phyloP scores from a whole-genome alignment of 1,140 invertebrate genomes.

The Pogonus chalceus region DNA sequence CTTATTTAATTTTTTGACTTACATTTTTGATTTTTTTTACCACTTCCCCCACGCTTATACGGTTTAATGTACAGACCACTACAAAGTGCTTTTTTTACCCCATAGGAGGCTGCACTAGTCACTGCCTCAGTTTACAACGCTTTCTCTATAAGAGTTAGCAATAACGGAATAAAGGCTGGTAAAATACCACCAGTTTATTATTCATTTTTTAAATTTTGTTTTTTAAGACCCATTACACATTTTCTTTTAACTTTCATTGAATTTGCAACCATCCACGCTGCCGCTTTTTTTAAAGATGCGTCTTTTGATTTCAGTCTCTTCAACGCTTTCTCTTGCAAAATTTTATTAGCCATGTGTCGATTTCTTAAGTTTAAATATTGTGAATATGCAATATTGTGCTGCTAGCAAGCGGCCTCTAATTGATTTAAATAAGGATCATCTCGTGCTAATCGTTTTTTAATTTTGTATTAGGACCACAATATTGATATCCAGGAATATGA shows the following conservation, averaged over 20 bases:
- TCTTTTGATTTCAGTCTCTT: constrained; percentile 30
- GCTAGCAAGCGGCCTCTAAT: constrained; percentile 36
- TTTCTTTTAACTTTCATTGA: constrained; percentile 30
- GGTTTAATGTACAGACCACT: neutral
- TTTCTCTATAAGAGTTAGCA: neutral
- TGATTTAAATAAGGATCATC: constrained; percentile 36
- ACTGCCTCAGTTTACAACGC: neutral
- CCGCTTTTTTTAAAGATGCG: constrained; percentile 23
- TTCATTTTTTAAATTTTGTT: constrained; percentile 8
- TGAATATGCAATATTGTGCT: constrained; percentile 37
- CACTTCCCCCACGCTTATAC: neutral
- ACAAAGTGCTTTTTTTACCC: neutral
- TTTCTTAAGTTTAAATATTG: constrained; percentile 25
- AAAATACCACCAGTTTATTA: neutral
- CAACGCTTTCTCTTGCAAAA: constrained; percentile 31
- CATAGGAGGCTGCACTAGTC: neutral
- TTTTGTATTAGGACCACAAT: constrained; percentile 39
- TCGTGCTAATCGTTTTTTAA: constrained; percentile 32
- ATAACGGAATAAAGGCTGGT: neutral
- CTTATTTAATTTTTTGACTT: too few relatives aligned
- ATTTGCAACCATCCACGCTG: constrained; percentile 25
- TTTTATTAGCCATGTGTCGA: constrained; percentile 32
- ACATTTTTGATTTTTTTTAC: too few relatives aligned
- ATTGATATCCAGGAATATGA: constrained; percentile 38
- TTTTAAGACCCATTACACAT: constrained; percentile 23